Evolutionary conservation across 1,140 invertebrate genomes (phyloP).

Genomic region (Nasonia longicornis): DNA sequence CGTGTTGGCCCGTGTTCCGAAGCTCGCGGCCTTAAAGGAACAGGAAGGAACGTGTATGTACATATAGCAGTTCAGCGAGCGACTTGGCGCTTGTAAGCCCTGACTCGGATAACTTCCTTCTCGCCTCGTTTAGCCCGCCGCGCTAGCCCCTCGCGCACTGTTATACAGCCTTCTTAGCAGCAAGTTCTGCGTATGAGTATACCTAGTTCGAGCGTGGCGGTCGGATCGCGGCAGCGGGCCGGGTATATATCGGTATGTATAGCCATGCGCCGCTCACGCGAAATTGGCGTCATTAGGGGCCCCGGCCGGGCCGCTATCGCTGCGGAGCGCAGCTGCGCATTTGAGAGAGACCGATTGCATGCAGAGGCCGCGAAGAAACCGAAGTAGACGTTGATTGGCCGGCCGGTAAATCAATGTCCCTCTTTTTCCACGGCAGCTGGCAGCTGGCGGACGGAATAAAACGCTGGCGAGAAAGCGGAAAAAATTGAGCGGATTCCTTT

Average conservation of each 20-base stretch:
- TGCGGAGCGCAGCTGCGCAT: constrained; percentile 32
- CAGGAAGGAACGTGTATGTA: neutral
- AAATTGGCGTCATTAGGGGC: constrained; percentile 34
- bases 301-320: neutral
- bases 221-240: neutral
- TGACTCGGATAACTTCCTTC: constrained; percentile 1
- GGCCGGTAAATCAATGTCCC: constrained; percentile 53
- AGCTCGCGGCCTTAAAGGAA: neutral
- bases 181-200: too few relatives aligned
- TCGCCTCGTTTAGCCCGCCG: neutral
- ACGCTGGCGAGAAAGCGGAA: constrained; percentile 8
- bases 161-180: neutral
- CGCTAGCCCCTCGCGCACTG: neutral
- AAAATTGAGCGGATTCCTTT: constrained; percentile 29
- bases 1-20: neutral
- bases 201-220: too few relatives aligned
- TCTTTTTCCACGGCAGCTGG: constrained; percentile 2
- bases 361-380: constrained; percentile 37
- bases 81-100: neutral
- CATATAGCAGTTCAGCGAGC: neutral
- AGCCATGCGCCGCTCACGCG: neutral
- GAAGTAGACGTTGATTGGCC: constrained; percentile 51
- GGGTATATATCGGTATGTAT: too few relatives aligned
- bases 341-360: constrained; percentile 46
- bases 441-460: constrained; percentile 18